Evolutionary conservation across 2,888 invertebrate genomes (phyloP).

Genomic region (Catonia carolina): DNA sequence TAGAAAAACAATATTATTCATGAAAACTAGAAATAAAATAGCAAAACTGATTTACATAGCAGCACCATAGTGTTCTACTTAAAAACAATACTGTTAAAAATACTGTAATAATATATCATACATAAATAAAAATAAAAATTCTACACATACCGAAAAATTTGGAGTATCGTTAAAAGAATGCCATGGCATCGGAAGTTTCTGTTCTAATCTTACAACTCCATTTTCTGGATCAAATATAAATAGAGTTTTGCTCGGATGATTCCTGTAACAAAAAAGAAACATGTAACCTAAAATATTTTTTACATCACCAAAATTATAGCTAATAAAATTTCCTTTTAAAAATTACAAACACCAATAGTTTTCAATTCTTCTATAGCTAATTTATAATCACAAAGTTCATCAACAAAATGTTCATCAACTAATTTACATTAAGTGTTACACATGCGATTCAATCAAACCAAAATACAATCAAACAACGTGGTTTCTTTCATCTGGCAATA

Average conservation of each 20-base stretch:
- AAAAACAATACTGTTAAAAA: too few relatives aligned
- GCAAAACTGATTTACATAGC: too few relatives aligned
- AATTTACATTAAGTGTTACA: too few relatives aligned
- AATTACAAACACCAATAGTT: background rate
- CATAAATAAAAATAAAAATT: too few relatives aligned
- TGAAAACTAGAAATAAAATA: too few relatives aligned
- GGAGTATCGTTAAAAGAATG: constrained; percentile 84
- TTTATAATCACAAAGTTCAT: background rate
- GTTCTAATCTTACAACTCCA: constrained; percentile 71
- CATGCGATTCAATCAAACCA: too few relatives aligned
- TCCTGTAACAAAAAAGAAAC: constrained; percentile 48
- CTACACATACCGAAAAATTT: constrained; percentile 57
- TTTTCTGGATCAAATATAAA: constrained; percentile 75
- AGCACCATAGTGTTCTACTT: too few relatives aligned
- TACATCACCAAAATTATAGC: background rate
- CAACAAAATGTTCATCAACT: too few relatives aligned
- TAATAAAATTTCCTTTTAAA: background rate
- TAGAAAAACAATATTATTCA: too few relatives aligned
- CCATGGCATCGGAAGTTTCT: constrained; percentile 86
- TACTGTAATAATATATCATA: too few relatives aligned
- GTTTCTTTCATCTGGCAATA: too few relatives aligned
- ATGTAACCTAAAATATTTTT: background rate
- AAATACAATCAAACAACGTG: too few relatives aligned
- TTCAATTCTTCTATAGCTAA: background rate
- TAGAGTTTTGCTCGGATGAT: constrained; percentile 77